Evolutionary conservation across 2,797 vertebrate species (phyloP).

Genomic region (Platalea minor): DNA sequence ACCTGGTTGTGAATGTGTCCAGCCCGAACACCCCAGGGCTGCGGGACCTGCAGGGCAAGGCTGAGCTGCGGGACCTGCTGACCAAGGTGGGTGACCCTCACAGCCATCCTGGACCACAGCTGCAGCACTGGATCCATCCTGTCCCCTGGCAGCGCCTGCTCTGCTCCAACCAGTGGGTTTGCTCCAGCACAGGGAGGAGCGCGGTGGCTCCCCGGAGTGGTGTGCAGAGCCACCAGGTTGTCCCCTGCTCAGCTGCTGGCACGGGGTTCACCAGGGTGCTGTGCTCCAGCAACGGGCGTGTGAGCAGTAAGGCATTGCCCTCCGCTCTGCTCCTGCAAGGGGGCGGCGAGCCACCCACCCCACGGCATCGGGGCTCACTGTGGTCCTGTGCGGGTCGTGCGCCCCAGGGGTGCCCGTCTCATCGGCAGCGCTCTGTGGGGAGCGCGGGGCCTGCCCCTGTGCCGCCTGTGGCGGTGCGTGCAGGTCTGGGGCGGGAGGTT

Average conservation of each 20-base stretch:
- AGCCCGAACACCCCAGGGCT: conserved; percentile 94
- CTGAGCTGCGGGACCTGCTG: conserved; percentile 83
- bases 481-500: fast-evolving
- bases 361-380: fast-evolving
- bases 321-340: neutral
- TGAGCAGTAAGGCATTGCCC: neutral
- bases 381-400: fast-evolving
- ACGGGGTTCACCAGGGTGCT: fast-evolving
- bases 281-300: neutral
- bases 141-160: neutral
- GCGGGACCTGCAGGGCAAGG: conserved; percentile 86
- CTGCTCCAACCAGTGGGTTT: neutral
- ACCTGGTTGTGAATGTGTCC: conserved; percentile 95
- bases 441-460: neutral
- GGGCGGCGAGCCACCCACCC: neutral
- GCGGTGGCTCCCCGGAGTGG: fast-evolving
- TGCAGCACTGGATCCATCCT: neutral
- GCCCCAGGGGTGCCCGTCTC: fast-evolving
- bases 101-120: neutral
- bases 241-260: neutral
- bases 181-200: neutral
- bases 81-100: conserved; percentile 72
- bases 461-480: neutral
- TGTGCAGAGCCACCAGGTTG: neutral
- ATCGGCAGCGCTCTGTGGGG: fast-evolving